phyloP scores from a whole-genome alignment of 2,797 vertebrate species.

The Galagoides demidoff region DNA sequence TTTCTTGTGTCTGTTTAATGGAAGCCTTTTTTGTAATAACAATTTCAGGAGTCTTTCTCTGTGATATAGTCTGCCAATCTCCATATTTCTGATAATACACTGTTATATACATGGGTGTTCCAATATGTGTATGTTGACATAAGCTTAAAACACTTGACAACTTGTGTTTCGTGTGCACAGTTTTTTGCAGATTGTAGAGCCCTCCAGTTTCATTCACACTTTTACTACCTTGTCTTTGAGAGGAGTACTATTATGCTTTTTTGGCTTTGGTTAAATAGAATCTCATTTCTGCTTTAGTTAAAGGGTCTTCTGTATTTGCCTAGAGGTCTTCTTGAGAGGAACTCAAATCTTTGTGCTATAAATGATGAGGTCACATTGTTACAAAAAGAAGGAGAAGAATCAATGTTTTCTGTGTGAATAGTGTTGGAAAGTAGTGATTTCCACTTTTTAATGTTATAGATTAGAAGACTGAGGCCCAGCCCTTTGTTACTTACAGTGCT shows the following conservation, averaged over 20 bases:
- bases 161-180: background rate
- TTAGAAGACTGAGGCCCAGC: conserved; percentile 10
- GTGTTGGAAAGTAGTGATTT: background rate
- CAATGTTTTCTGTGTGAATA: background rate
- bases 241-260: conserved; percentile 9
- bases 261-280: conserved; percentile 22
- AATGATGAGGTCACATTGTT: background rate
- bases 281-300: conserved; percentile 23
- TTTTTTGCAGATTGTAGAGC: background rate
- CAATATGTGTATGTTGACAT: background rate
- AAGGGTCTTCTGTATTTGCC: background rate
- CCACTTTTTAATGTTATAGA: background rate
- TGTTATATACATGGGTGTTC: background rate
- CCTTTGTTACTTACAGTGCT: background rate
- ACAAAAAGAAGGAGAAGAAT: conserved; percentile 24
- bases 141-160: conserved; percentile 13
- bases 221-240: conserved; percentile 24
- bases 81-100: background rate
- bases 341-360: background rate
- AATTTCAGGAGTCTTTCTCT: background rate
- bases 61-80: background rate
- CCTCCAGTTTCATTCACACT: background rate
- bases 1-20: background rate
- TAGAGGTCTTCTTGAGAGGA: background rate
- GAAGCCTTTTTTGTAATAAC: background rate